Conservation (phyloP, 1,140 invertebrate species). For the Chrysopa pallens region DNA sequence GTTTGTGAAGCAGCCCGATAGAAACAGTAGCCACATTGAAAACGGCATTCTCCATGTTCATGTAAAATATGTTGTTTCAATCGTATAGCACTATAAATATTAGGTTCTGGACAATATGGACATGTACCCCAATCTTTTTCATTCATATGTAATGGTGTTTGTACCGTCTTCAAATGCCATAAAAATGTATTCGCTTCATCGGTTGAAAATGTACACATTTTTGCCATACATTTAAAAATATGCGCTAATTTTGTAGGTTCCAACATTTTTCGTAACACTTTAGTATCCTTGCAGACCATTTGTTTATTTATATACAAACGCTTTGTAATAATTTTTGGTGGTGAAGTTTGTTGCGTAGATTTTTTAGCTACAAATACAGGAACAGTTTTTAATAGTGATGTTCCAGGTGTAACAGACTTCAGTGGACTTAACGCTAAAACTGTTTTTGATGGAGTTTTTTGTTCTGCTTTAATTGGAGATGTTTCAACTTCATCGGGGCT, state of each 20-base stretch:
- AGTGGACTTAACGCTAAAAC: too few relatives aligned
- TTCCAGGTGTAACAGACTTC: too few relatives aligned
- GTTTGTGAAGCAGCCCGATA: constrained; percentile 24
- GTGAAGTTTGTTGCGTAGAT: too few relatives aligned
- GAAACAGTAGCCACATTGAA: constrained; percentile 37
- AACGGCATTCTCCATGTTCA: constrained; percentile 30
- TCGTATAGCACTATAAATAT: constrained; percentile 8
- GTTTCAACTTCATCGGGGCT: not conserved
- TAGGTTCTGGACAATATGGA: constrained; percentile 27
- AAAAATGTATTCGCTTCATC: constrained; percentile 19
- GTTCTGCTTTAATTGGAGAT: not conserved
- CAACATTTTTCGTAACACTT: not conserved
- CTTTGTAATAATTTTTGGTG: too few relatives aligned
- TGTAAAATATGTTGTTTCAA: constrained; percentile 21
- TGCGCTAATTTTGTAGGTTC: not conserved
- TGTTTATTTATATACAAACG: not conserved
- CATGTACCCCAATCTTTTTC: constrained; percentile 3
- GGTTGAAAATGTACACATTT: constrained; percentile 28
- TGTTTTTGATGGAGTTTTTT: too few relatives aligned
- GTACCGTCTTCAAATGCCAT: constrained; percentile 24
- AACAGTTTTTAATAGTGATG: too few relatives aligned
- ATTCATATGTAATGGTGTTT: not conserved
- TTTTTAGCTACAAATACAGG: too few relatives aligned
- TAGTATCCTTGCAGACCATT: not conserved
- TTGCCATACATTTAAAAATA: constrained; percentile 37